Conservation (phyloP, 2,888 invertebrate species). For the Melitaea athalia region DNA sequence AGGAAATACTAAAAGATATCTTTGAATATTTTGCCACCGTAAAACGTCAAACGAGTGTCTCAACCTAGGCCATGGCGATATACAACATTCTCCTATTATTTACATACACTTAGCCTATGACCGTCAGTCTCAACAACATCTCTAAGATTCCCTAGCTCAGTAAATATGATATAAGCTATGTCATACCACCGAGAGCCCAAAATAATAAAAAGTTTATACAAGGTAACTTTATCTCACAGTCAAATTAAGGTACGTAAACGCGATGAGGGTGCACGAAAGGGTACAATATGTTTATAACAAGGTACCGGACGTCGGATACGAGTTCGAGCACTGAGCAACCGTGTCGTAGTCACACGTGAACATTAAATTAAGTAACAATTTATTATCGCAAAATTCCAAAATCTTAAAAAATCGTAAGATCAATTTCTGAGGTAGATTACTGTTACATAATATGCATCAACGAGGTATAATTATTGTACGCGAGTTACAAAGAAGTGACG, state of each 20-base stretch:
- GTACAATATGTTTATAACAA: slow-evolving; percentile 69
- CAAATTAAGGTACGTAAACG: slow-evolving; percentile 66
- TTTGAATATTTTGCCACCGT: slow-evolving; percentile 68
- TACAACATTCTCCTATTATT: slow-evolving; percentile 80
- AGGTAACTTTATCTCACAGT: slow-evolving; percentile 79
- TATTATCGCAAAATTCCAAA: slow-evolving; percentile 76
- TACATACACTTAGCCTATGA: slow-evolving; percentile 80
- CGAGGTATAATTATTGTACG: slow-evolving; percentile 75
- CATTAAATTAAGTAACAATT: slow-evolving; percentile 80
- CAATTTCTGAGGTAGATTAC: slow-evolving; percentile 80
- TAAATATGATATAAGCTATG: slow-evolving; percentile 70
- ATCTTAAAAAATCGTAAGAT: slow-evolving; percentile 80
- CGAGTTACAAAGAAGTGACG: slow-evolving; percentile 55
- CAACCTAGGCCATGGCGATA: slow-evolving; percentile 79
- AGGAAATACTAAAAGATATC: slow-evolving; percentile 33
- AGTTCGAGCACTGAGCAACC: slow-evolving; percentile 73
- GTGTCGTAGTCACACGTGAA: slow-evolving; percentile 72
- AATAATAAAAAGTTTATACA: slow-evolving; percentile 65
- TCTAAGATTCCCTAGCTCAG: slow-evolving; percentile 73
- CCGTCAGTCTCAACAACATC: slow-evolving; percentile 79
- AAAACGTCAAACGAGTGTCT: slow-evolving; percentile 65
- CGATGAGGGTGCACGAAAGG: slow-evolving; percentile 57
- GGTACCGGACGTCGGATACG: slow-evolving; percentile 63
- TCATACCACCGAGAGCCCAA: slow-evolving; percentile 70
- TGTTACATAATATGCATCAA: slow-evolving; percentile 78